Evolutionary conservation across 2,113 vertebrate species (phyloP).

Genomic region (Rhinogobius similis): DNA sequence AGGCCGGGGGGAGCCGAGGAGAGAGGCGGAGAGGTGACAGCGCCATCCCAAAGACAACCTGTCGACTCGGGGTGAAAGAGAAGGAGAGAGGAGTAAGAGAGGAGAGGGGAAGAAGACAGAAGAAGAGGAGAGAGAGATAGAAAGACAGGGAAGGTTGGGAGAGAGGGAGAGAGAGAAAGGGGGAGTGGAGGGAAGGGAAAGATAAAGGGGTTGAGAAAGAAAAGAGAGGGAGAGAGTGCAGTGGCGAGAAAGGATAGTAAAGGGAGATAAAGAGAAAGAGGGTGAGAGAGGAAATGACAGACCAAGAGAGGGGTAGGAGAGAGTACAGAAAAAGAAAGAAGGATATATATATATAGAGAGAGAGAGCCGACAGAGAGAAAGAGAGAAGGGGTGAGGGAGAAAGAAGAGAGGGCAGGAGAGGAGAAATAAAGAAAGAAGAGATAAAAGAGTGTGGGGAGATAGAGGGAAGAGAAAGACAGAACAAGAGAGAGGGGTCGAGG

Average conservation of each 20-base stretch:
- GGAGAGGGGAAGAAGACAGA: neutral
- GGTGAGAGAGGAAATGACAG: too few species aligned
- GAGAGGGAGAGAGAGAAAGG: neutral
- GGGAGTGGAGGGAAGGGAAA: neutral
- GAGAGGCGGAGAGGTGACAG: slow-evolving; percentile 1
- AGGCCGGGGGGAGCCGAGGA: slow-evolving; percentile 9
- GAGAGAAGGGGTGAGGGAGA: neutral
- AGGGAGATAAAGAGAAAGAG: neutral
- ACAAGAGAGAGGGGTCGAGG: too few species aligned
- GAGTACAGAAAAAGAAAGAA: neutral
- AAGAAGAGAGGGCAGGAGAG: neutral
- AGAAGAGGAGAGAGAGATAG: neutral
- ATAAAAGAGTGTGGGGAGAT: too few species aligned
- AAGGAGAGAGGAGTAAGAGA: neutral
- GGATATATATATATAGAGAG: neutral
- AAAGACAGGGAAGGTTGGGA: neutral
- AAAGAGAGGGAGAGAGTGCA: too few species aligned
- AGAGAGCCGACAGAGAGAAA: neutral
- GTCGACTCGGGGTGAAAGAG: slow-evolving; percentile 36
- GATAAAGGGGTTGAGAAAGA: neutral
- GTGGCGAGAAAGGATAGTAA: neutral
- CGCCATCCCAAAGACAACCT: slow-evolving; percentile 41
- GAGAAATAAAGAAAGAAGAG: too few species aligned
- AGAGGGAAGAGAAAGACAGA: too few species aligned
- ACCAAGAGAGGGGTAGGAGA: neutral